Evolutionary conservation across 2,113 vertebrate species (phyloP).

Genomic region (Psilopsiagon aymara): DNA sequence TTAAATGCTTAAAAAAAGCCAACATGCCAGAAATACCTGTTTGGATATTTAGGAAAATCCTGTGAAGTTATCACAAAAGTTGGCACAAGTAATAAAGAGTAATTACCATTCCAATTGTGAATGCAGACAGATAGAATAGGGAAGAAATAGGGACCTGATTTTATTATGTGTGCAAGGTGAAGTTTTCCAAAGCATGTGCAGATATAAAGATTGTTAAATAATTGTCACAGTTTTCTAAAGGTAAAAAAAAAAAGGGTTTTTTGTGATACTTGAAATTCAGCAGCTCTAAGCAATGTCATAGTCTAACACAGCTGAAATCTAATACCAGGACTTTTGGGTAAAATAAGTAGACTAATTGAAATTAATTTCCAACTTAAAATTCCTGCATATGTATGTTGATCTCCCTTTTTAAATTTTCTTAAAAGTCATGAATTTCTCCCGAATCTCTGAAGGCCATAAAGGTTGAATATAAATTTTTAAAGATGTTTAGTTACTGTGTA

Average conservation of each 20-base stretch:
- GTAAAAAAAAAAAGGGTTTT: not conserved
- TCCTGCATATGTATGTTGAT: not conserved
- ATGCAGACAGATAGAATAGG: not conserved
- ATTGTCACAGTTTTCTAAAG: not conserved
- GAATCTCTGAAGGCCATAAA: not conserved
- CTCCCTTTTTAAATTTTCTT: not conserved
- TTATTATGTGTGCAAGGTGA: not conserved
- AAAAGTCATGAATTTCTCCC: not conserved
- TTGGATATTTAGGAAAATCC: not conserved
- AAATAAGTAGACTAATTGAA: not conserved
- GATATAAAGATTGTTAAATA: not conserved
- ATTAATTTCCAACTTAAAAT: not conserved
- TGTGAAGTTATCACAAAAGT: not conserved
- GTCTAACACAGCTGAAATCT: not conserved
- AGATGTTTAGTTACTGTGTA: not conserved
- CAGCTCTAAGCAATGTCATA: not conserved
- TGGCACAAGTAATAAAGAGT: not conserved
- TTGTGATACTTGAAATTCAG: not conserved
- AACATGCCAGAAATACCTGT: not conserved
- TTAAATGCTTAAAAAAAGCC: not conserved
- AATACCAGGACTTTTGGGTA: not conserved
- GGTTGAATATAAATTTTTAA: not conserved
- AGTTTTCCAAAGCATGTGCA: not conserved
- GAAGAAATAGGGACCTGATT: not conserved
- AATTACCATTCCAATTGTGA: not conserved